These are phyloP conservation scores for Scolopax bukidnonensis DNA, from an alignment of 2,797 vertebrate genomes.

Conservation along the genomic window DNA sequence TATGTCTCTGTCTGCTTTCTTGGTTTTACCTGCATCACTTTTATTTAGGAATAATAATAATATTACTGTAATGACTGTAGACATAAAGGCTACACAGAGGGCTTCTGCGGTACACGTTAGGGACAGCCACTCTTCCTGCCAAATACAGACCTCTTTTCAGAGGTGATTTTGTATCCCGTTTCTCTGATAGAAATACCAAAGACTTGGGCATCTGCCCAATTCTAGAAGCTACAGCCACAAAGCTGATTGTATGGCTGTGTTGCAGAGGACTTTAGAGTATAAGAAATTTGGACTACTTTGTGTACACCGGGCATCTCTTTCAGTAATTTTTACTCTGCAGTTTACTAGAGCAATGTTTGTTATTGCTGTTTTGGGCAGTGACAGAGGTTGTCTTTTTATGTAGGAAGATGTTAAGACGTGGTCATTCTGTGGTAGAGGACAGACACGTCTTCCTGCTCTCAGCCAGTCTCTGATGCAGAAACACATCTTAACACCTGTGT, in stretches of 20 bases:
- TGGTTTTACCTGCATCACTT: neutral
- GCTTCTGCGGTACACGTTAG: neutral
- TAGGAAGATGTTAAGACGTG: neutral
- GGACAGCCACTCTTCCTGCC: neutral
- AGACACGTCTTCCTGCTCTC: neutral
- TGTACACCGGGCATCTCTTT: neutral
- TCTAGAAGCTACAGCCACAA: neutral
- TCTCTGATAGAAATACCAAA: neutral
- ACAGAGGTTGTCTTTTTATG: neutral
- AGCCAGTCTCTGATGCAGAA: neutral
- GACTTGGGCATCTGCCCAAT: neutral
- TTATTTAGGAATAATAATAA: neutral
- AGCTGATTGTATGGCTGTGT: neutral
- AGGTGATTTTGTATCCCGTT: neutral
- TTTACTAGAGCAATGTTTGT: neutral
- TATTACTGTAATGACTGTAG: neutral
- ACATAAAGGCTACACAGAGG: neutral
- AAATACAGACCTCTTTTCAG: neutral
- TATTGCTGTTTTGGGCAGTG: neutral
- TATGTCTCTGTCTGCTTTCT: neutral
- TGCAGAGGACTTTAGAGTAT: neutral
- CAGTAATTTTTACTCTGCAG: neutral
- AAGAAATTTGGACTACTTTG: neutral
- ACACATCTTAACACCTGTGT: neutral
- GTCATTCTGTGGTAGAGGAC: neutral